These are phyloP conservation scores for Phaetusa simplex DNA, from an alignment of 2,113 vertebrate genomes.

Conservation along the genomic window DNA sequence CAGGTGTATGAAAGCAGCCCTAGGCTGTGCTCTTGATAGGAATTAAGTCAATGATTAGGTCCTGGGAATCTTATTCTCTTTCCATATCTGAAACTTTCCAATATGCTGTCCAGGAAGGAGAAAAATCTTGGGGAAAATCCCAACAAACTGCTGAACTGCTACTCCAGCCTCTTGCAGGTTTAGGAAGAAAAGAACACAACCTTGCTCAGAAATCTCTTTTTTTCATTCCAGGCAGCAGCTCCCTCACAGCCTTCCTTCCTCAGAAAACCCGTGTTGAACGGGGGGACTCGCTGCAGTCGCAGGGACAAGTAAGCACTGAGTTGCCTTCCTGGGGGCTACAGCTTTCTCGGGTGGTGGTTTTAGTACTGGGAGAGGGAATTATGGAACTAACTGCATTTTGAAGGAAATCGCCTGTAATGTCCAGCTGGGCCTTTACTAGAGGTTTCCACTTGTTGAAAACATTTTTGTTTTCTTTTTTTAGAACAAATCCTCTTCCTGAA, in stretches of 20 bases:
- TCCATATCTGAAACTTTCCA: not conserved
- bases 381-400: not conserved
- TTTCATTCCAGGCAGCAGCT: not conserved
- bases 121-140: not conserved
- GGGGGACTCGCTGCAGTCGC: not conserved
- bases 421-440: not conserved
- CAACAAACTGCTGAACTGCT: not conserved
- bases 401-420: not conserved
- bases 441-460: not conserved
- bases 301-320: not conserved
- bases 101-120: not conserved
- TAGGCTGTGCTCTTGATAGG: not conserved
- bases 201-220: not conserved
- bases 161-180: not conserved
- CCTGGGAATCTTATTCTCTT: not conserved
- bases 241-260: not conserved
- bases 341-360: not conserved
- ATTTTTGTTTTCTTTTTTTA: not conserved
- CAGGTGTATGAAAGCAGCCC: not conserved
- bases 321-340: not conserved
- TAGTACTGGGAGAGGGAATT: not conserved
- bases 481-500: not conserved
- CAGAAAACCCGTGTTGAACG: not conserved
- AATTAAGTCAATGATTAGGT: not conserved
- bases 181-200: not conserved